A percentile compares a stretch with the other conserved stretches of the same genome.
Evolutionary conservation across 2,113 vertebrate species (phyloP).

Genomic region (Ophthalmotilapia sp.): DNA sequence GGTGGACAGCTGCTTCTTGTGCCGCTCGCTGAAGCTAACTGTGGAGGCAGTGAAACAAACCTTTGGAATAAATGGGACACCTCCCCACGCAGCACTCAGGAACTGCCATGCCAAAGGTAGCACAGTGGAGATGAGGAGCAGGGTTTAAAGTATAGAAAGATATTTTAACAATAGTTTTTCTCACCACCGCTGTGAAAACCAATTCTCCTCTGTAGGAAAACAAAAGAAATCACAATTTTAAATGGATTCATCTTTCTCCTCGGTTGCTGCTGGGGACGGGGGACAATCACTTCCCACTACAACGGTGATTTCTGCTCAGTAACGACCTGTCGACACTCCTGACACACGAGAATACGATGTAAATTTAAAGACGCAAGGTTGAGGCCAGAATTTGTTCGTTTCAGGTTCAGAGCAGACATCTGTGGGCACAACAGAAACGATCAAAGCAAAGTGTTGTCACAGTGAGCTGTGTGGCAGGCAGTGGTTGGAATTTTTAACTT

Average conservation of each 20-base stretch:
- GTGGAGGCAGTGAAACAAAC: neutral
- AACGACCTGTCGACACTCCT: fast-evolving
- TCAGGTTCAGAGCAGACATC: neutral
- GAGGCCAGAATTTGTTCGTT: neutral
- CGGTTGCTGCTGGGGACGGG: neutral
- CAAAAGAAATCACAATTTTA: neutral
- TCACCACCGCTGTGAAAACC: neutral
- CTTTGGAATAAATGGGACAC: neutral
- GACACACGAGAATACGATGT: fast-evolving
- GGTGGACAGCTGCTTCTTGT: neutral
- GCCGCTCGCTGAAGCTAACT: neutral
- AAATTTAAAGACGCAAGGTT: neutral
- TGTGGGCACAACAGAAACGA: neutral
- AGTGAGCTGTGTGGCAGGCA: neutral
- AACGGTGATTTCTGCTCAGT: neutral
- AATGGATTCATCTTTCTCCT: neutral
- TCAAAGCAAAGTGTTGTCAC: neutral
- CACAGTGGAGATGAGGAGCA: neutral
- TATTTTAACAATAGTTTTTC: fast-evolving
- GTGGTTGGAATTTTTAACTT: neutral
- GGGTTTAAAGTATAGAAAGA: neutral
- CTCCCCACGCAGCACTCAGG: neutral
- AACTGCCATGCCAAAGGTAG: fast-evolving
- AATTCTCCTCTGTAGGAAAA: neutral
- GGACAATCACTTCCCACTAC: neutral